Conservation (phyloP, 2,113 vertebrate genomes). For the Halcyon senegalensis region DNA sequence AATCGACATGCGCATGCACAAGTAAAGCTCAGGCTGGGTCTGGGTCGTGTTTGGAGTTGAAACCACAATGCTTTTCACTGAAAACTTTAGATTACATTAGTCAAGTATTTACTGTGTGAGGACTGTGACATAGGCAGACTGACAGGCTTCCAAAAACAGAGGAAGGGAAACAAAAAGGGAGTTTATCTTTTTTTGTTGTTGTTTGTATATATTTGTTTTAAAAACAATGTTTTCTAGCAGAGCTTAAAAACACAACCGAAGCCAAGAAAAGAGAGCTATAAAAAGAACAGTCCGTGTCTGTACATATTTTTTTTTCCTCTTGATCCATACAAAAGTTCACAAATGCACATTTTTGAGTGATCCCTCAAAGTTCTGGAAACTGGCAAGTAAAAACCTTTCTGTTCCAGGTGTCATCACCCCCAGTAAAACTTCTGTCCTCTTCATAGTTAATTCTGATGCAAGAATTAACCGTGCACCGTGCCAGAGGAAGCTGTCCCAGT, state of each 20-base stretch:
- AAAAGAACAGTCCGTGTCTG: neutral
- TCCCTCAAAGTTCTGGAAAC: neutral
- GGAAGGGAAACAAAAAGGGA: neutral
- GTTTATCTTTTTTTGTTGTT: neutral
- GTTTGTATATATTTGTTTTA: neutral
- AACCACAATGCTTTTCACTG: neutral
- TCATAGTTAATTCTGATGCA: neutral
- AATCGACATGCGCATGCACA: neutral
- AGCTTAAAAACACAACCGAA: neutral
- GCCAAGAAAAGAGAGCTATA: neutral
- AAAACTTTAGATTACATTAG: neutral
- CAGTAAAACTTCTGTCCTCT: neutral
- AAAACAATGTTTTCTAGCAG: neutral
- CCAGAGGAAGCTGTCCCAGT: neutral
- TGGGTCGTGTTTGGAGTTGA: neutral
- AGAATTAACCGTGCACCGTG: neutral
- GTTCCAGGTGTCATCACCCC: neutral
- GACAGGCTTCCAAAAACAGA: neutral
- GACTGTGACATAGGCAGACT: neutral
- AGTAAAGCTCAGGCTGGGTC: neutral
- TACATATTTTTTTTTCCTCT: neutral
- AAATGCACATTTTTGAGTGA: neutral
- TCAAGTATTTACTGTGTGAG: neutral
- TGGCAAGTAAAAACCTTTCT: neutral
- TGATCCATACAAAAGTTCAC: neutral